Percentiles rank a stretch among this genome's conserved stretches.
Conservation (phyloP, 2,888 invertebrate genomes). For the Drosophila ezoana region DNA sequence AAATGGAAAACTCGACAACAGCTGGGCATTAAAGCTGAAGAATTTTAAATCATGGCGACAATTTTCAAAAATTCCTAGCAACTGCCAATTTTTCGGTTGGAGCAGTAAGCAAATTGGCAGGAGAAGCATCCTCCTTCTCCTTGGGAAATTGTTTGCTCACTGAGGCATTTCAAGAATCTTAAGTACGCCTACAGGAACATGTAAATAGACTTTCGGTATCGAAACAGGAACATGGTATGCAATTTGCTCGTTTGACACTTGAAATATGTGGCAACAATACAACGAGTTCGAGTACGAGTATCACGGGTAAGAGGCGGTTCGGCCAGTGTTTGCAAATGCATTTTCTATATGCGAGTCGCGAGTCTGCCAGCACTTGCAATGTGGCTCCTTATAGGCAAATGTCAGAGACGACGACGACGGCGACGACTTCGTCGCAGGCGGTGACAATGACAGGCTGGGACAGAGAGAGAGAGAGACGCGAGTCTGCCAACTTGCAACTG, state of each 20-base stretch:
- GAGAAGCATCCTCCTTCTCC: constrained; percentile 27
- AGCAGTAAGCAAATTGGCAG: constrained; percentile 73
- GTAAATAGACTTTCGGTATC: constrained; percentile 82
- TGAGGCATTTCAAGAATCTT: constrained; percentile 82
- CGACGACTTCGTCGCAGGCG: constrained; percentile 63
- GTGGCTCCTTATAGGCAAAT: constrained; percentile 70
- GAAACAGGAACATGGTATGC: constrained; percentile 81
- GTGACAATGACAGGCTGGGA: constrained; percentile 67
- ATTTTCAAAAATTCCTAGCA: constrained; percentile 78
- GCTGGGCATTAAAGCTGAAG: constrained; percentile 45
- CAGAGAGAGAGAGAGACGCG: constrained; percentile 18
- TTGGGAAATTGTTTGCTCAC: constrained; percentile 58
- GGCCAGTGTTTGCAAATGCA: constrained; percentile 49
- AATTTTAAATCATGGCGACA: constrained; percentile 82
- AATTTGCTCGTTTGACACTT: constrained; percentile 84
- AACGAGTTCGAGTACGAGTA: constrained; percentile 18
- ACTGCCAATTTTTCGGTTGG: constrained; percentile 35
- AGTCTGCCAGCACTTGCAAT: constrained; percentile 26
- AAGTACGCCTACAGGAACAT: constrained; percentile 84
- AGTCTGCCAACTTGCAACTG: constrained; percentile 24
- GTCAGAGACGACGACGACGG: constrained; percentile 55
- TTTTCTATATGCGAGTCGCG: constrained; percentile 49
- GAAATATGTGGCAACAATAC: constrained; percentile 82
- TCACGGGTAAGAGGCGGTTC: constrained; percentile 22
- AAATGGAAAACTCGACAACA: constrained; percentile 28